Percentiles rank a stretch among this genome's conserved stretches.
These are phyloP conservation scores for Tenthredo mesomela DNA, from an alignment of 2,888 invertebrate genomes.

Conservation along the genomic window DNA sequence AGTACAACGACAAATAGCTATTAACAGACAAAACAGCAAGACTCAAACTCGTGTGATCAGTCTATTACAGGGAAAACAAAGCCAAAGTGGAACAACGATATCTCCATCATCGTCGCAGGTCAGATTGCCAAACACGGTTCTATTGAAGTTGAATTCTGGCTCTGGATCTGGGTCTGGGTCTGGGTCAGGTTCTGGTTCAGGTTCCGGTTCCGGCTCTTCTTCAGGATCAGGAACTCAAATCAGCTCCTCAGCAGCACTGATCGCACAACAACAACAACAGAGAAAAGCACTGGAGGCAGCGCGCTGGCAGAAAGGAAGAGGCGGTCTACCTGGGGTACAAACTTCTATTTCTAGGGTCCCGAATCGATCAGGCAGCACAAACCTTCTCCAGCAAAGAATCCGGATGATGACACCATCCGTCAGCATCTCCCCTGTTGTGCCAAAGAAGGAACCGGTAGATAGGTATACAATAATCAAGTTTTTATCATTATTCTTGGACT, in stretches of 20 bases:
- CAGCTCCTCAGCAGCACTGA: constrained; percentile 40
- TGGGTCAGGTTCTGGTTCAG: constrained; percentile 61
- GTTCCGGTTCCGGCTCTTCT: constrained; percentile 58
- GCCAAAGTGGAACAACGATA: constrained; percentile 71
- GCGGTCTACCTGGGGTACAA: constrained; percentile 68
- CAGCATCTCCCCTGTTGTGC: constrained; percentile 78
- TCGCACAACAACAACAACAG: constrained; percentile 64
- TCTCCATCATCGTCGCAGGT: constrained; percentile 71
- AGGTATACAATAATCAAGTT: neutral
- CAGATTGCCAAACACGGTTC: constrained; percentile 73
- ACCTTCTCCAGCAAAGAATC: constrained; percentile 72
- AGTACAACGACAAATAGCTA: constrained; percentile 89
- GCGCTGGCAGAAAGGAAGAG: constrained; percentile 74
- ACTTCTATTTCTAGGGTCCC: constrained; percentile 73
- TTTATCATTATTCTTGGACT: neutral
- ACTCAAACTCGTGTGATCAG: constrained; percentile 87
- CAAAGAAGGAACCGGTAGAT: constrained; percentile 74
- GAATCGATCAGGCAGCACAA: constrained; percentile 64
- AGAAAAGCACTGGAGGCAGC: constrained; percentile 70
- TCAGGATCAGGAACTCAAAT: constrained; percentile 62
- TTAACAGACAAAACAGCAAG: constrained; percentile 85
- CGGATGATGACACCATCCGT: constrained; percentile 79
- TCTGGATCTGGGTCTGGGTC: constrained; percentile 57
- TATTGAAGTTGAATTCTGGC: constrained; percentile 74
- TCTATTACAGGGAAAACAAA: constrained; percentile 84